Percentiles rank a stretch among this genome's conserved stretches.
phyloP scores from a whole-genome alignment of 2,113 vertebrate genomes.

The Nannobrachium achirus region DNA sequence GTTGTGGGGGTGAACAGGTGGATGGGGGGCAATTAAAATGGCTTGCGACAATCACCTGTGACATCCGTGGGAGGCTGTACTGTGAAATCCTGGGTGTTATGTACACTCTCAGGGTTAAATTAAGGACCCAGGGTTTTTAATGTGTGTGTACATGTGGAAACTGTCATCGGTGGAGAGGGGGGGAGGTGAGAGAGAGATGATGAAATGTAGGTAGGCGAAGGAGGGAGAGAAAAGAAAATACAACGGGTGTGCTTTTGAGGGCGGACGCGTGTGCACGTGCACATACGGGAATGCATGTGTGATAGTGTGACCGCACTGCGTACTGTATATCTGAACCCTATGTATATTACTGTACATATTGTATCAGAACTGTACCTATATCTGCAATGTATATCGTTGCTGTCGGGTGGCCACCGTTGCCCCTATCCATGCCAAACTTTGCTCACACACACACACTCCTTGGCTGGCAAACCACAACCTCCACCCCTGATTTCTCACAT shows the following conservation, averaged over 20 bases:
- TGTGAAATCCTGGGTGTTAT: neutral
- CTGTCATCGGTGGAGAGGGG: neutral
- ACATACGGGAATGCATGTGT: neutral
- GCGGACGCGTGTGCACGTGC: neutral
- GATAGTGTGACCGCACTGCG: neutral
- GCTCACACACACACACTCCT: too few relatives aligned
- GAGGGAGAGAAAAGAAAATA: neutral
- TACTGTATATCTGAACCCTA: neutral
- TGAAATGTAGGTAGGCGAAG: constrained; percentile 6
- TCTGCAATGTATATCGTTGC: too few relatives aligned
- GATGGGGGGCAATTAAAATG: neutral
- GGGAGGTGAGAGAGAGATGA: neutral
- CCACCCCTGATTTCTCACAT: too few relatives aligned
- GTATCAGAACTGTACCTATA: too few relatives aligned
- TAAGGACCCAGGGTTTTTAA: too few relatives aligned
- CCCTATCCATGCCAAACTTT: too few relatives aligned
- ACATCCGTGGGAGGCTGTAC: neutral
- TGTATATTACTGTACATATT: too few relatives aligned
- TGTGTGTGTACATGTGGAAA: neutral
- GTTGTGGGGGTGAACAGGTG: too few relatives aligned
- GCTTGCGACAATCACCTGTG: neutral
- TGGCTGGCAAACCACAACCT: too few relatives aligned
- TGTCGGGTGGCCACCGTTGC: too few relatives aligned
- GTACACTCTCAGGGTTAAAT: neutral
- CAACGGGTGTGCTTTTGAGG: neutral